Base-by-base conservation (phyloP, 2,888 invertebrate genomes). In the Eupithecia subumbrata region DNA sequence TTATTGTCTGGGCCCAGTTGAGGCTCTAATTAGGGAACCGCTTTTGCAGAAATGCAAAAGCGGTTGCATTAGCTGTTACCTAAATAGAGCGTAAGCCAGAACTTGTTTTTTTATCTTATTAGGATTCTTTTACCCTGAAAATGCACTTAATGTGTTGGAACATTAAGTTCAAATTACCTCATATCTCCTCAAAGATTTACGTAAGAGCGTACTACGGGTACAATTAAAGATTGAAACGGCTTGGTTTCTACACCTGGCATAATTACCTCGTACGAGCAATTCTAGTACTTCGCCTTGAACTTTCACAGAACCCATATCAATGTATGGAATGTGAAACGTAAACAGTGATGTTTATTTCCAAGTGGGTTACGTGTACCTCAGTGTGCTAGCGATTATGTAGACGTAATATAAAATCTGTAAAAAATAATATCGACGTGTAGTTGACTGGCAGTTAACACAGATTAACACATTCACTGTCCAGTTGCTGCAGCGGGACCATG, bases 301-400 rank as follows among this genome's bases (percentile, higher is more conserved):
- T 71, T 72, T 74, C 70, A 52, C 40, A 73, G 68, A 66, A 40
- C 37, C 84, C 75, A 82, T 85, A 87, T 86, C 88, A 90, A 90
- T 90, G 88, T 88, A 85, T 85, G 84, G 82, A 89, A 88, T 85
- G 86, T 81, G 83, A 82, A 87, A 84, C 86, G 90, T 86, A 90
- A 90, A 90, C 85, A 87, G 74, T 75, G 76, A 75, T 82, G 77
- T 84, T 84, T 77, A 77, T 72, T 76, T 45, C 73, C 75, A 80
- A 84, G 78, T 85, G 80, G 84, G 84, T 84, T 84, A 82, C 67
- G 64, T 67, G 22, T 18, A 34, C 1, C 1, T 25, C 14, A 60
- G 56, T 56, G 63, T 18, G 8, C 16, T 63, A 14, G 22, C 18
- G 63, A 18, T 63, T 30, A 25, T 63, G 1, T 30, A 30, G 5